Base-by-base conservation (phyloP, 2,113 vertebrate genomes). In the Calypte anna region DNA sequence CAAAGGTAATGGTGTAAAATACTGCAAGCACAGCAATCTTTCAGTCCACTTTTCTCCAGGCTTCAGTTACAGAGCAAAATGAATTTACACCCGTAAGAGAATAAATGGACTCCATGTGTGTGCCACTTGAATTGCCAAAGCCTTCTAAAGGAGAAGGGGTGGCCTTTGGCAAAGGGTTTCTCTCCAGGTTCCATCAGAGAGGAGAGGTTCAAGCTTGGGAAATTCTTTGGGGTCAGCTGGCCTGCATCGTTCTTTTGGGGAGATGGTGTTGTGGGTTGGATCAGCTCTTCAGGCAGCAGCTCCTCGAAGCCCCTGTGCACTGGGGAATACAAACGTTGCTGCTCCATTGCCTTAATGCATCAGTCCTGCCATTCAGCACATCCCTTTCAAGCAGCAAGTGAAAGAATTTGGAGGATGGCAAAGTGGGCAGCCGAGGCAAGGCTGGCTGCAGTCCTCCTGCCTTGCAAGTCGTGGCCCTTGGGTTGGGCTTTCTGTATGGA, bases 101-200 rank as follows among this genome's bases (percentile, higher is more conserved):
- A 69, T 23, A 51, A 75, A 79, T 15, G 12, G 25, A 31, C 7
- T n/a, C 24, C 66, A 5, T 0, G 0, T 54, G 9, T 44, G 7
- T 24, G 7, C 30, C 7, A 10, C 30, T 80, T 61, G 36, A 38
- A 50, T 18, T 19, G 28, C n/a, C 54, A 31, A 61, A 48, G 48
- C 22, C 59, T 62, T 50, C 3, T 48, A 30, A 46, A 8, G 25
- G 22, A 46, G n/a, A 40, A 69, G 10, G 46, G 12, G 15, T 79
- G 44, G 5, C 54, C 19, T 78, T 70, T 0, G 4, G 6, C 3
- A 1, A 12, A 55, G 20, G 20, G 25, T 67, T 72, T 67, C 14
- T 15, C 1, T 68, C 17, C 6, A 30, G 27, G 1, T 84, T 75
- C 38, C 7, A 0, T 59, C 31, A 3, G 0, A 2, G 25, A 33